Evolutionary conservation across 2,113 vertebrate species (phyloP).

Genomic region (Apodemus speciosus): DNA sequence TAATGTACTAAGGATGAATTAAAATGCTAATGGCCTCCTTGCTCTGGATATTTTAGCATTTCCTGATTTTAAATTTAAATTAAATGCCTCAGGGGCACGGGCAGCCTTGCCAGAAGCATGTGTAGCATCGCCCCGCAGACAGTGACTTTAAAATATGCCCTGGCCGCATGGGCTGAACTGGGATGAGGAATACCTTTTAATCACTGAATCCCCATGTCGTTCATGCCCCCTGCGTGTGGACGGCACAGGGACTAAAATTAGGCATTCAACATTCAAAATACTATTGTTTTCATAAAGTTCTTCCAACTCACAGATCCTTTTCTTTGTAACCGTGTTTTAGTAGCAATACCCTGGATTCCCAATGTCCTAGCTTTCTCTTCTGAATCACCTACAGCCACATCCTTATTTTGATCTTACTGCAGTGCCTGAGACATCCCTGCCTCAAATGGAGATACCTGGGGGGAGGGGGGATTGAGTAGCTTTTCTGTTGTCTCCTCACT

Average conservation of each 20-base stretch:
- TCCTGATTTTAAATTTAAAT: conserved; percentile 80
- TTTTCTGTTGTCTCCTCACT: accelerated
- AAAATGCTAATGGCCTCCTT: conserved; percentile 71
- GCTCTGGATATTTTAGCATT: conserved; percentile 75
- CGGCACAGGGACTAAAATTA: conserved; percentile 60
- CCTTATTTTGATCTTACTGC: background rate
- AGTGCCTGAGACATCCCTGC: background rate
- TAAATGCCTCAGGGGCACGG: conserved; percentile 77
- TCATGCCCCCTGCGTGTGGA: conserved; percentile 71
- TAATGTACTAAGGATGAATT: conserved; percentile 75
- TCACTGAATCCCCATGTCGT: conserved; percentile 68
- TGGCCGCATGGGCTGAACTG: conserved; percentile 64
- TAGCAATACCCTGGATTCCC: background rate
- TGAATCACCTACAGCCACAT: background rate
- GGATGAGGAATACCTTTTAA: conserved; percentile 38
- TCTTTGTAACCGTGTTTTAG: conserved; percentile 32
- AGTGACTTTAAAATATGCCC: conserved; percentile 68
- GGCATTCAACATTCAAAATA: conserved; percentile 67
- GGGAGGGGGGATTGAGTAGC: background rate
- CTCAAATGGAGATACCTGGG: background rate
- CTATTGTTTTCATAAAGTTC: conserved; percentile 29
- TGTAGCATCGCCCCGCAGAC: conserved; percentile 65
- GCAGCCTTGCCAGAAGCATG: conserved; percentile 76
- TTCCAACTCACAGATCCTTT: conserved; percentile 51
- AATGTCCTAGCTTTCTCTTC: background rate